phyloP scores from a whole-genome alignment of 2,113 vertebrate genomes.

The Tamias sibiricus region DNA sequence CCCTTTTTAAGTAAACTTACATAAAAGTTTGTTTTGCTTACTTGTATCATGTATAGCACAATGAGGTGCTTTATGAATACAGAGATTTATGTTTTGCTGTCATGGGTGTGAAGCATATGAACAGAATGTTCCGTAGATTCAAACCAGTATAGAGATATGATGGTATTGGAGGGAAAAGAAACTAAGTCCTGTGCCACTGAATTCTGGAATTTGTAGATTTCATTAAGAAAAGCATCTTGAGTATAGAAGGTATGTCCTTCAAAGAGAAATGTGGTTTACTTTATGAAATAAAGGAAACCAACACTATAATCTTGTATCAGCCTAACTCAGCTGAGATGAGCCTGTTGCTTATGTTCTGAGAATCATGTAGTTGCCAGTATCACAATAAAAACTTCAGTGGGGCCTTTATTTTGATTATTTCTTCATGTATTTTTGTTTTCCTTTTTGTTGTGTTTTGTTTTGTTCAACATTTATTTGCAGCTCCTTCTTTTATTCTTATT shows the following conservation, averaged over 20 bases:
- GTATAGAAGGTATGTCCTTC: background rate
- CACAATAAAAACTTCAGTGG: background rate
- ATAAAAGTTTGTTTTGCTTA: slow-evolving; percentile 6
- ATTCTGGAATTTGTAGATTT: background rate
- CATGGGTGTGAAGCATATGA: background rate
- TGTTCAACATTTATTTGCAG: background rate
- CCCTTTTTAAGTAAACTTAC: background rate
- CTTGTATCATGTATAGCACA: background rate
- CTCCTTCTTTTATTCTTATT: slow-evolving; percentile 17
- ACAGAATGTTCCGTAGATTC: background rate
- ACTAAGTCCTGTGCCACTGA: background rate
- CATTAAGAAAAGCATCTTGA: slow-evolving; percentile 1
- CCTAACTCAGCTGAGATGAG: background rate
- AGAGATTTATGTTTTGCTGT: slow-evolving; percentile 7
- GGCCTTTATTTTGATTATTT: slow-evolving; percentile 40
- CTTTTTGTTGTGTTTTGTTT: slow-evolving; percentile 38
- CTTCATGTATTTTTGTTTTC: background rate
- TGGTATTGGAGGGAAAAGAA: background rate
- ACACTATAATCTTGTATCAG: background rate
- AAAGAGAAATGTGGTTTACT: background rate
- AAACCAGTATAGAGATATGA: background rate
- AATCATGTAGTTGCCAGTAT: background rate
- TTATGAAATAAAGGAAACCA: slow-evolving; percentile 1
- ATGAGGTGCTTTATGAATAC: background rate
- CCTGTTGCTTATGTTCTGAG: background rate